Percentiles rank a stretch among this genome's conserved stretches.
Evolutionary conservation across 2,888 invertebrate genomes (phyloP).

Genomic region (Drosophila subquinaria): DNA sequence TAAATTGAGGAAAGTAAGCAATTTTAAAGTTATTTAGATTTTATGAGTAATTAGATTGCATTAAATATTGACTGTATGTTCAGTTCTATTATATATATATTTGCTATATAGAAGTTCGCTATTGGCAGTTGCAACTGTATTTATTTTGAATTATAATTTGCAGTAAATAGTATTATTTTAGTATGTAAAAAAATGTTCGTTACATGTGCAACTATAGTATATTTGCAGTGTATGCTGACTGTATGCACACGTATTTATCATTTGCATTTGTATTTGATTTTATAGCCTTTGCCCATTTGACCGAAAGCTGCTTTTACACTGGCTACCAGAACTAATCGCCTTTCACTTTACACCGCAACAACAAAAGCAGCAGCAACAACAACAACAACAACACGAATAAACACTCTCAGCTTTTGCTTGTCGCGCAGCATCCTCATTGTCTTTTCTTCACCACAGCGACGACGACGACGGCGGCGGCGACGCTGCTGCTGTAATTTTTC

Average conservation of each 20-base stretch:
- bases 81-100: too few relatives aligned
- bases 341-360: constrained; percentile 51
- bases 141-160: too few relatives aligned
- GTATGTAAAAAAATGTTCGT: background rate
- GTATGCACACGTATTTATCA: background rate
- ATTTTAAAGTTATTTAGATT: too few relatives aligned
- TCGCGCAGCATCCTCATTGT: constrained; percentile 64
- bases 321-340: constrained; percentile 52
- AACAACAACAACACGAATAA: constrained; percentile 15
- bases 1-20: too few relatives aligned
- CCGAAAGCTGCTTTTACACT: constrained; percentile 20
- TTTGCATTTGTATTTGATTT: constrained; percentile 2
- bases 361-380: constrained; percentile 20
- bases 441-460: constrained; percentile 65
- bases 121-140: too few relatives aligned
- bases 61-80: too few relatives aligned
- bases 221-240: background rate
- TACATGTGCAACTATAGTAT: too few relatives aligned
- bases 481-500: constrained; percentile 78
- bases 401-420: constrained; percentile 35
- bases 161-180: background rate
- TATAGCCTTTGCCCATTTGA: constrained; percentile 19
- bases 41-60: too few relatives aligned
- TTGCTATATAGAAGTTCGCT: too few relatives aligned
- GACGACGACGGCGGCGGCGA: constrained; percentile 52